Evolutionary conservation across 2,113 vertebrate species (phyloP), one percentile per base, ranked within the genome.

Genomic region (Meles meles): DNA sequence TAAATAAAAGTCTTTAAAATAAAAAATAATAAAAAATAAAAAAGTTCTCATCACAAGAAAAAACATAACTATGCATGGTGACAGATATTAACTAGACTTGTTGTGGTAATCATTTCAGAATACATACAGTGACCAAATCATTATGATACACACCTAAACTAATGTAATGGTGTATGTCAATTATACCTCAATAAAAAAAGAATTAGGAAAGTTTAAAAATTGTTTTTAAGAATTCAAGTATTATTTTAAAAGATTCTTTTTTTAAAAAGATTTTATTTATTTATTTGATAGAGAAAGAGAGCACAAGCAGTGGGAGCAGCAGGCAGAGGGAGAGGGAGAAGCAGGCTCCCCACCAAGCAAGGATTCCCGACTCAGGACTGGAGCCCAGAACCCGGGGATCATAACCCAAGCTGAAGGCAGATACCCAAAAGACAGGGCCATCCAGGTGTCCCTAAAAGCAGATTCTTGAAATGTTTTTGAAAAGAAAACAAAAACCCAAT

Each of bases 381-480:
- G 59, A 63, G 29, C 59, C 59, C 25, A 29, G 25, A 27, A 63
- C 59, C 25, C 59, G 12, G 11, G 59, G 59, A 63, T 63, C 59
- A 63, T 13, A 29, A 63, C 61, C 61, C 27, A 5, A 63, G 61
- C 61, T 29, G 27, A 63, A 63, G 27, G 61, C 61, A 63, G 61
- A 29, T 13, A 29, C 61, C 12, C 27, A 63, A 63, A 27, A 29
- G 27, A 63, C 11, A 2, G 27, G 13, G 61, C 61, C 27, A 63
- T 12, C 61, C 61, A 63, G 61, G 27, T 4, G 5, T 63, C 27
- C 61, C 61, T 63, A 63, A 63, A 67, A 67, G n/a, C 31, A 69
- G 34, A 71, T 55, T 92, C 81, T 74, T 57, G 34, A 90, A 94
- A 96, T 55, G 21, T 18, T 76, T 96, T 93, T 96, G n/a, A 83